Conservation (phyloP, 2,888 invertebrate species). For the Epinotia brunnichana region DNA sequence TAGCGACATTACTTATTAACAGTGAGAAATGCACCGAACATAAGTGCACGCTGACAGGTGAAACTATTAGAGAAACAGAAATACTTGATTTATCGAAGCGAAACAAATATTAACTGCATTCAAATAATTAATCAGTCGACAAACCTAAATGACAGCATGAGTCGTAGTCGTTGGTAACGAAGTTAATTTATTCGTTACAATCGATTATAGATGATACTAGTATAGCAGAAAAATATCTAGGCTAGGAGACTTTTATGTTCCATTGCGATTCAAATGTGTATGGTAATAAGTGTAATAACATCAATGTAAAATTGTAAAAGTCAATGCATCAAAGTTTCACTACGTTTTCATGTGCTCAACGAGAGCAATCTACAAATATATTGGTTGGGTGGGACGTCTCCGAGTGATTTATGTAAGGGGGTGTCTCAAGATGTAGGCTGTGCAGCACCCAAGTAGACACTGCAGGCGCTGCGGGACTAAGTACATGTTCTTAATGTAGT, state of each 20-base stretch:
- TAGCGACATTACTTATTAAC: neutral
- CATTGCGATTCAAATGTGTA: too few relatives aligned
- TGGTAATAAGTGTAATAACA: too few relatives aligned
- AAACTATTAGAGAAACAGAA: neutral
- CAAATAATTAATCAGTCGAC: neutral
- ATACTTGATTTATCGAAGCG: neutral
- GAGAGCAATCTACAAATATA: neutral
- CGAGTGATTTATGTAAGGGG: neutral
- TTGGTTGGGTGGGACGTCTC: neutral
- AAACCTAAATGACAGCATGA: neutral
- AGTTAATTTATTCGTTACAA: too few relatives aligned
- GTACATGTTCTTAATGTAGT: too few relatives aligned
- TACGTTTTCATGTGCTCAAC: too few relatives aligned
- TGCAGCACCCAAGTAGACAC: neutral
- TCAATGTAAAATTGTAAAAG: too few relatives aligned
- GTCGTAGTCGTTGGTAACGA: neutral
- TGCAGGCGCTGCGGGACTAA: neutral
- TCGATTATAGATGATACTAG: too few relatives aligned
- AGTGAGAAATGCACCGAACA: neutral
- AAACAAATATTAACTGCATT: neutral
- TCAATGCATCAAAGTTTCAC: too few relatives aligned
- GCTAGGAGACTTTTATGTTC: too few relatives aligned
- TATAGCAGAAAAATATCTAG: too few relatives aligned
- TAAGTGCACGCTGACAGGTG: constrained; percentile 5
- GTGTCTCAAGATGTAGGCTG: neutral